Evolutionary conservation across 1,140 invertebrate species (phyloP).

Genomic region (Saccostrea echinata): DNA sequence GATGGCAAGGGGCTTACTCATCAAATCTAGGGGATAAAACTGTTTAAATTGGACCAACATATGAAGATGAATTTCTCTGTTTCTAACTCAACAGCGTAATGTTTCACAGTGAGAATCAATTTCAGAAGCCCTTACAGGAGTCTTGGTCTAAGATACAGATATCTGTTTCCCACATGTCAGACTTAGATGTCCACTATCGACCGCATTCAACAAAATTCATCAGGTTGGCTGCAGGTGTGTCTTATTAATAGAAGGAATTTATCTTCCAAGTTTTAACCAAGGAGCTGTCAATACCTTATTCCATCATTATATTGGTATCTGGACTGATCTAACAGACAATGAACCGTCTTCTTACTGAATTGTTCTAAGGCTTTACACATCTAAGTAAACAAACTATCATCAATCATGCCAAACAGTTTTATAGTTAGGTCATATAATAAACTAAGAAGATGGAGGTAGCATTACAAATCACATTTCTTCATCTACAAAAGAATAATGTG

Average conservation of each 20-base stretch:
- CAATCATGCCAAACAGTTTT: constrained; percentile 11
- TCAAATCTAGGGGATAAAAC: constrained; percentile 36
- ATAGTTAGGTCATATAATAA: constrained; percentile 1
- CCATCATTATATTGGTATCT: constrained; percentile 19
- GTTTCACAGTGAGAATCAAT: constrained; percentile 22
- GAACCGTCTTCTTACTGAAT: constrained; percentile 2
- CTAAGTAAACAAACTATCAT: constrained; percentile 6
- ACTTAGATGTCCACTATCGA: constrained; percentile 33
- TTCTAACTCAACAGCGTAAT: constrained; percentile 43
- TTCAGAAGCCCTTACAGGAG: constrained; percentile 15
- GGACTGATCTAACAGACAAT: neutral
- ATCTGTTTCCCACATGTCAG: constrained; percentile 25
- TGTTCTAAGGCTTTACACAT: neutral
- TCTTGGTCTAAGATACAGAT: neutral
- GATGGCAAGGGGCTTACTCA: constrained; percentile 34
- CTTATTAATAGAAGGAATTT: constrained; percentile 36
- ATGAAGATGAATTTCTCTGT: constrained; percentile 35
- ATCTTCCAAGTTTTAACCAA: neutral
- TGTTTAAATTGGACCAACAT: constrained; percentile 38
- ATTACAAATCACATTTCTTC: constrained; percentile 18
- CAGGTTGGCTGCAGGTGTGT: constrained; percentile 31
- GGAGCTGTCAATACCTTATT: constrained; percentile 13
- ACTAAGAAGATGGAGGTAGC: neutral
- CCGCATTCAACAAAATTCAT: neutral
- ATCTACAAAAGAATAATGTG: constrained; percentile 9